phyloP scores from a whole-genome alignment of 2,797 vertebrate species.

The Mycteria americana region DNA sequence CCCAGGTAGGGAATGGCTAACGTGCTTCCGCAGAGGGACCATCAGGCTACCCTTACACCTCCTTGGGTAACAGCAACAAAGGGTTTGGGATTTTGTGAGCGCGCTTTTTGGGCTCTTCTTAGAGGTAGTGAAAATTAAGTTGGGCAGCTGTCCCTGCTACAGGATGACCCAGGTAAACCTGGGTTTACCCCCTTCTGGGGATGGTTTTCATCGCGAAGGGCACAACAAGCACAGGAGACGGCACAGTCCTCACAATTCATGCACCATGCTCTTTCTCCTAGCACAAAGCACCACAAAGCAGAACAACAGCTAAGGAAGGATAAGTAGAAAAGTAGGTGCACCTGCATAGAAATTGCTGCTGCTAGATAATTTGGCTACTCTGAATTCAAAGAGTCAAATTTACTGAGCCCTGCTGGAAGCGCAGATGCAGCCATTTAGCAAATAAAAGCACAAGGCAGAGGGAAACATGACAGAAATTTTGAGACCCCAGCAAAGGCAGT shows the following conservation, averaged over 20 bases:
- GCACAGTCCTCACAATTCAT: neutral
- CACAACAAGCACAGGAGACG: neutral
- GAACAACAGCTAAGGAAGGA: neutral
- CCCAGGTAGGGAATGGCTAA: neutral
- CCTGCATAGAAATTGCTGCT: slow-evolving; percentile 4
- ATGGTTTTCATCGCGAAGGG: neutral
- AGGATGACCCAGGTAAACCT: neutral
- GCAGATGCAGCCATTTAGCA: neutral
- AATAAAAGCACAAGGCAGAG: neutral
- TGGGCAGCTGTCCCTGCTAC: neutral
- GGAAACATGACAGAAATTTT: neutral
- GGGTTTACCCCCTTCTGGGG: neutral
- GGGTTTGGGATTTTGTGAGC: neutral
- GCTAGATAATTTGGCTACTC: neutral
- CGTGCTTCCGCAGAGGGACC: fast-evolving
- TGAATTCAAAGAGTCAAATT: neutral
- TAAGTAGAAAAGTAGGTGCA: neutral
- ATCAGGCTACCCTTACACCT: neutral
- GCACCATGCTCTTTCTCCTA: neutral
- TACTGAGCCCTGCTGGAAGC: neutral
- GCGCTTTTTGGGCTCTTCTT: neutral
- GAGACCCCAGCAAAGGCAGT: neutral
- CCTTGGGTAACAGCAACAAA: neutral
- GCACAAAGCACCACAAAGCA: neutral
- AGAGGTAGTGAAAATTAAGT: neutral